Conservation (phyloP, 2,888 invertebrate genomes). For the Stenchaetothrips biformis region DNA sequence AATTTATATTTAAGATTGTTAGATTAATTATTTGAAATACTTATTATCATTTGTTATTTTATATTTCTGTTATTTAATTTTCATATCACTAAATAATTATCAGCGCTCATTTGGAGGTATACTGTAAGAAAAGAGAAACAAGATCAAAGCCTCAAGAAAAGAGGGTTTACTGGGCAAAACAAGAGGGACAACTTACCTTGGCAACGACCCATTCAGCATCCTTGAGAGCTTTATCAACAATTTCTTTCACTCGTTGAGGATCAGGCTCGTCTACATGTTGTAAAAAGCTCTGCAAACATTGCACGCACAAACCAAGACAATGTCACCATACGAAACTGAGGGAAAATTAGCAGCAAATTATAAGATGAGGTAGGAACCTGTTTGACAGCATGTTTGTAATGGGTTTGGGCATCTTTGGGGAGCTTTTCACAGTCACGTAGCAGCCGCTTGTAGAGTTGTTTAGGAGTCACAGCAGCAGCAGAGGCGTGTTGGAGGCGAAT, state of each 20-base stretch:
- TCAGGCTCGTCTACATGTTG: slow-evolving; percentile 71
- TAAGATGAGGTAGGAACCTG: too few species aligned
- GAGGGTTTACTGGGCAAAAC: not conserved
- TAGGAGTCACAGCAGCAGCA: slow-evolving; percentile 40
- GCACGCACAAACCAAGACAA: not conserved
- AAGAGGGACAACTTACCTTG: slow-evolving; percentile 55
- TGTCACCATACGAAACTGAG: slow-evolving; percentile 29
- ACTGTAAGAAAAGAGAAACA: not conserved
- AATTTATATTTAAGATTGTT: too few species aligned
- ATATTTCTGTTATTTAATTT: too few species aligned
- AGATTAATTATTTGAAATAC: too few species aligned
- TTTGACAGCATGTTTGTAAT: slow-evolving; percentile 67
- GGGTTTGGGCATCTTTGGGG: slow-evolving; percentile 62
- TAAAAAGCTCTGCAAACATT: slow-evolving; percentile 59
- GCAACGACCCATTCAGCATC: slow-evolving; percentile 73
- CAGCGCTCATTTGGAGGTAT: not conserved
- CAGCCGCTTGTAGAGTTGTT: slow-evolving; percentile 62
- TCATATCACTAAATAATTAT: not conserved
- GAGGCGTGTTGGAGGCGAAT: slow-evolving; percentile 57
- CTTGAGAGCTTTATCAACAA: slow-evolving; percentile 63
- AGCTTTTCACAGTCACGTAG: slow-evolving; percentile 64
- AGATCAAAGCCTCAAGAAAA: not conserved
- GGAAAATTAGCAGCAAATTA: too few species aligned
- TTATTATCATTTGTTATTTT: too few species aligned
- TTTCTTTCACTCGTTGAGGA: slow-evolving; percentile 64